These are phyloP conservation scores for Drosophila pseudotalamancana DNA, from an alignment of 2,888 invertebrate species.

Conservation along the genomic window DNA sequence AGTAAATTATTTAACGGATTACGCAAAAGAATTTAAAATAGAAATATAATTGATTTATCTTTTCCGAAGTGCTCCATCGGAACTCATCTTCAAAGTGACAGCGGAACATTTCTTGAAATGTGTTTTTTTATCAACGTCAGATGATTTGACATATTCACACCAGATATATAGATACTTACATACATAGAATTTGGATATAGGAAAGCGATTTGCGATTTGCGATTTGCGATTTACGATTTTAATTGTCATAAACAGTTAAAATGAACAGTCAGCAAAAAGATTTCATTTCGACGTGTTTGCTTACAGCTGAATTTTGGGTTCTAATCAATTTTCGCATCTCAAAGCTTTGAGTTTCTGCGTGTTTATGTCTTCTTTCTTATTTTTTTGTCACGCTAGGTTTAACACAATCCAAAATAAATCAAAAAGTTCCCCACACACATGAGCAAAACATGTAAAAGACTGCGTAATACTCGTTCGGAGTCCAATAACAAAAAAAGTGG, in stretches of 20 bases:
- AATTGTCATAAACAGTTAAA: conserved; percentile 7
- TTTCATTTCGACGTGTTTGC: neutral
- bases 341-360: neutral
- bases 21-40: neutral
- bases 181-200: too few species aligned
- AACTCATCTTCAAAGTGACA: conserved; percentile 25
- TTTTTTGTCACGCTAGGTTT: neutral
- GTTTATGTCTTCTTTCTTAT: neutral
- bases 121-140: conserved; percentile 10
- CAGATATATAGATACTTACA: conserved; percentile 2
- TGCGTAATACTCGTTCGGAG: neutral
- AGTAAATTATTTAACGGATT: too few species aligned
- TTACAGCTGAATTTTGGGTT: neutral
- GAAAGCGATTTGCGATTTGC: too few species aligned
- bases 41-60: conserved; percentile 1
- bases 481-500: neutral
- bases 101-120: conserved; percentile 23
- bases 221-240: conserved; percentile 26
- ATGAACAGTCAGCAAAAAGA: conserved; percentile 6
- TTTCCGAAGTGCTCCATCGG: neutral
- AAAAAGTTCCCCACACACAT: neutral
- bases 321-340: conserved; percentile 18
- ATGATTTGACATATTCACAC: conserved; percentile 38
- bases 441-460: neutral
- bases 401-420: conserved; percentile 1